Evolutionary conservation across 2,888 invertebrate genomes (phyloP).

Genomic region (Catonia carolina): DNA sequence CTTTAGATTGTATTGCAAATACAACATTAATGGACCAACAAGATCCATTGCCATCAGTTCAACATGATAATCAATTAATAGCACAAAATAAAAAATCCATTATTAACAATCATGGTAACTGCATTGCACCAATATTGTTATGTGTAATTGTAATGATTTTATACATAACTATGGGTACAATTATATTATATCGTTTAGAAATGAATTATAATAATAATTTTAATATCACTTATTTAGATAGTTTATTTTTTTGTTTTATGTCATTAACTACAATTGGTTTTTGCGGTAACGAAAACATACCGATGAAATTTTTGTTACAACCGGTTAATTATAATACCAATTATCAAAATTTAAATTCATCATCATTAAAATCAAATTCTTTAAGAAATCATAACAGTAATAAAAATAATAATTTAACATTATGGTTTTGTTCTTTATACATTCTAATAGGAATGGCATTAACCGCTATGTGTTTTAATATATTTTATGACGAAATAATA

Average conservation of each 20-base stretch:
- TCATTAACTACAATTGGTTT: conserved; percentile 81
- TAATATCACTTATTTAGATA: conserved; percentile 62
- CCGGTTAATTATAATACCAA: too few species aligned
- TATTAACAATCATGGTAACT: conserved; percentile 38
- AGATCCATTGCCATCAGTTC: background rate
- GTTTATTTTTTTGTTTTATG: conserved; percentile 94
- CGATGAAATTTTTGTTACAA: conserved; percentile 5
- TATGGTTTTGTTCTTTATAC: conserved; percentile 6
- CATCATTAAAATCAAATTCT: too few species aligned
- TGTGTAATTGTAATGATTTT: conserved; percentile 85
- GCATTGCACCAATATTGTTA: conserved; percentile 81
- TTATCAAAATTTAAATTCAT: too few species aligned
- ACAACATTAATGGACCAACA: background rate
- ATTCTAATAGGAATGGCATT: conserved; percentile 6
- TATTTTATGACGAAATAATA: conserved; percentile 1
- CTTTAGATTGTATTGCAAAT: too few species aligned
- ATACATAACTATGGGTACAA: conserved; percentile 85
- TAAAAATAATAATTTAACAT: background rate
- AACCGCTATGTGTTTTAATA: conserved; percentile 4
- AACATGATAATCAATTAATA: background rate
- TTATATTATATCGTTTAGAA: conserved; percentile 81
- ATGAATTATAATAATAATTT: conserved; percentile 54
- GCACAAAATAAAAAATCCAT: background rate
- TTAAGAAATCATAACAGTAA: background rate
- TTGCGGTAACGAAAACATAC: conserved; percentile 53